Evolutionary conservation across 2,888 invertebrate genomes (phyloP).

Genomic region (Aphidius colemani): DNA sequence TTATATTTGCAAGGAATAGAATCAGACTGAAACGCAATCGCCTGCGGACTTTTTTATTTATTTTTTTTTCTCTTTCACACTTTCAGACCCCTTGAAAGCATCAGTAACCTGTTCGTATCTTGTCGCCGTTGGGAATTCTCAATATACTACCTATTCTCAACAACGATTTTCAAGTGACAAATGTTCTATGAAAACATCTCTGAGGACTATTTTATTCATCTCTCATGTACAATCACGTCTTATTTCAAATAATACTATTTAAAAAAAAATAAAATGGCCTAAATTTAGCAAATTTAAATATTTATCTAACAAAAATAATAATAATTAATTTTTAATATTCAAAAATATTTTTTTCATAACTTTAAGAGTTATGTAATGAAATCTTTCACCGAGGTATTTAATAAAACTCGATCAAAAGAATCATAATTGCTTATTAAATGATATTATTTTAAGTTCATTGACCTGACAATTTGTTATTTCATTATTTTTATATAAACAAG

Average conservation of each 20-base stretch:
- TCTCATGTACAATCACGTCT: not conserved
- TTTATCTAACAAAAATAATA: too few species aligned
- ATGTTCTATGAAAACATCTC: constrained; percentile 5
- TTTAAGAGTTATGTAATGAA: too few species aligned
- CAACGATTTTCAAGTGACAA: constrained; percentile 6
- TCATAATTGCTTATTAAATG: not conserved
- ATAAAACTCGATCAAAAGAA: too few species aligned
- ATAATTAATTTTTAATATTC: too few species aligned
- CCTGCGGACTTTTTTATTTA: constrained; percentile 6
- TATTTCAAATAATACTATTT: not conserved
- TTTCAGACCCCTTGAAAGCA: constrained; percentile 7
- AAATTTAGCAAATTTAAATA: not conserved
- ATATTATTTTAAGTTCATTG: constrained; percentile 4
- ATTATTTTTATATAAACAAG: not conserved
- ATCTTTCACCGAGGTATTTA: too few species aligned
- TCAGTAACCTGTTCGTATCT: constrained; percentile 21
- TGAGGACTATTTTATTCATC: constrained; percentile 13
- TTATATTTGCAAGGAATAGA: constrained; percentile 6
- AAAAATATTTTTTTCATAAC: too few species aligned
- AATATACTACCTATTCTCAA: constrained; percentile 7
- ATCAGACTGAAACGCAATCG: not conserved
- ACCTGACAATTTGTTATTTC: not conserved
- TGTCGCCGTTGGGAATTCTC: constrained; percentile 23
- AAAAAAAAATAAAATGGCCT: not conserved
- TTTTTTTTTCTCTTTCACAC: not conserved